A percentile compares a stretch with the other conserved stretches of the same genome.
Conservation (phyloP, 2,888 invertebrate species). For the Scaeva pyrastri region DNA sequence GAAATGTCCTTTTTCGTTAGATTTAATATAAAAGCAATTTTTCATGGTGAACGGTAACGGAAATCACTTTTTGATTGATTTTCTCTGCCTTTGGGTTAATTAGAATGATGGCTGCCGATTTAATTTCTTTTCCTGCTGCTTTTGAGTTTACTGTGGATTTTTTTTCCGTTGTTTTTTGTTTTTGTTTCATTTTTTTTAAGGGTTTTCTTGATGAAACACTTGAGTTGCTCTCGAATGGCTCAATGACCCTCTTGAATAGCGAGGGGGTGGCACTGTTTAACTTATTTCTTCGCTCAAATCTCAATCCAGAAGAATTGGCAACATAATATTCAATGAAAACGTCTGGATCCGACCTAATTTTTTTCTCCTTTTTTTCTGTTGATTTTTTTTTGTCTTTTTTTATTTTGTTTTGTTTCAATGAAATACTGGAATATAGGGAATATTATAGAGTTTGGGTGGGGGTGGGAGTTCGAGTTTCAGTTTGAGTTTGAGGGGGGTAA, state of each 20-base stretch:
- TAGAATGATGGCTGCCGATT: slow-evolving; percentile 64
- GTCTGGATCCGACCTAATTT: slow-evolving; percentile 54
- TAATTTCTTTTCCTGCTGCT: slow-evolving; percentile 51
- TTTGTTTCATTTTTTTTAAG: no score
- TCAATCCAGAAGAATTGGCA: slow-evolving; percentile 61
- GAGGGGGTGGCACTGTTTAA: slow-evolving; percentile 58
- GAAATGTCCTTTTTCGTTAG: slow-evolving; percentile 60
- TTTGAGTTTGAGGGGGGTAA: neutral
- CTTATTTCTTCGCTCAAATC: slow-evolving; percentile 44
- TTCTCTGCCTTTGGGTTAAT: slow-evolving; percentile 73
- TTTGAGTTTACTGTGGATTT: slow-evolving; percentile 40
- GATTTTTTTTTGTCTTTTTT: neutral
- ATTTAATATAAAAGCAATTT: slow-evolving; percentile 74
- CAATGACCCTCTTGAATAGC: slow-evolving; percentile 61
- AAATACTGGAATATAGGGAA: slow-evolving; percentile 1
- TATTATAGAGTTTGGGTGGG: slow-evolving; percentile 14
- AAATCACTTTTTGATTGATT: slow-evolving; percentile 75
- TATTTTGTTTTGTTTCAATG: slow-evolving; percentile 49
- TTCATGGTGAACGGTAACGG: slow-evolving; percentile 64
- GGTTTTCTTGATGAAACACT: slow-evolving; percentile 41
- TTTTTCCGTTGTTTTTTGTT: slow-evolving; percentile 10
- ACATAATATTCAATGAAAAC: slow-evolving; percentile 69
- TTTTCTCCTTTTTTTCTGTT: no score
- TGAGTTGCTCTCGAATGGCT: slow-evolving; percentile 49
- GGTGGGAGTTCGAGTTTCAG: neutral